A percentile compares a stretch with the other conserved stretches of the same genome.
Evolutionary conservation across 2,888 invertebrate species (phyloP).

Genomic region (Arge pagana): DNA sequence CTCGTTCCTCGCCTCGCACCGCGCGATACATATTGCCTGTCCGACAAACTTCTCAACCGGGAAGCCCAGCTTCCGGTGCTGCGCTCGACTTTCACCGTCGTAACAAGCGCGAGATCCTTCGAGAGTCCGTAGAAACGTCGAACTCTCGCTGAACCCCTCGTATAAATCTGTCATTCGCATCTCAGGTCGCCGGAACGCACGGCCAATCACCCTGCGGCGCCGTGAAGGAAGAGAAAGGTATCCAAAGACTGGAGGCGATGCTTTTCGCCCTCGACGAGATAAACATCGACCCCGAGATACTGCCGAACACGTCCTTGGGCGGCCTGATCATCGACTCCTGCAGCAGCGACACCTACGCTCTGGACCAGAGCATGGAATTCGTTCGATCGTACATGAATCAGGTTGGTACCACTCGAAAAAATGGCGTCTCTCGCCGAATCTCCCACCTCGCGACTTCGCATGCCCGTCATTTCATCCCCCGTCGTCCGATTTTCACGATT

Average conservation of each 20-base stretch:
- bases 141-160: too few relatives aligned
- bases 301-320: slow-evolving; percentile 66
- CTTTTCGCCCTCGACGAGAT: slow-evolving; percentile 70
- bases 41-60: too few relatives aligned
- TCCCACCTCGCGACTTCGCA: too few relatives aligned
- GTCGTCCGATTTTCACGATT: too few relatives aligned
- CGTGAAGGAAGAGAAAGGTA: slow-evolving; percentile 70
- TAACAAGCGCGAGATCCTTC: slow-evolving; percentile 42
- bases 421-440: too few relatives aligned
- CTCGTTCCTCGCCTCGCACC: background rate
- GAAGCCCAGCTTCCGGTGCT: too few relatives aligned
- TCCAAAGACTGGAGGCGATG: slow-evolving; percentile 73
- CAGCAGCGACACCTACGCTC: slow-evolving; percentile 69
- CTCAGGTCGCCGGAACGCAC: slow-evolving; percentile 47
- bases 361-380: slow-evolving; percentile 72
- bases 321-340: slow-evolving; percentile 55
- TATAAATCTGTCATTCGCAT: too few relatives aligned
- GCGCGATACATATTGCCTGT: background rate
- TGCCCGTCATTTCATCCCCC: too few relatives aligned
- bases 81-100: too few relatives aligned
- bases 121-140: too few relatives aligned
- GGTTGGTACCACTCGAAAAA: slow-evolving; percentile 54
- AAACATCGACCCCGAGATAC: slow-evolving; percentile 63
- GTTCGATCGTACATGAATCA: slow-evolving; percentile 65
- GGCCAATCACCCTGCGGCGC: slow-evolving; percentile 61